A percentile compares a stretch with the other conserved stretches of the same genome.
Evolutionary conservation across 1,140 invertebrate species (phyloP).

Genomic region (Semibalanus balanoides): DNA sequence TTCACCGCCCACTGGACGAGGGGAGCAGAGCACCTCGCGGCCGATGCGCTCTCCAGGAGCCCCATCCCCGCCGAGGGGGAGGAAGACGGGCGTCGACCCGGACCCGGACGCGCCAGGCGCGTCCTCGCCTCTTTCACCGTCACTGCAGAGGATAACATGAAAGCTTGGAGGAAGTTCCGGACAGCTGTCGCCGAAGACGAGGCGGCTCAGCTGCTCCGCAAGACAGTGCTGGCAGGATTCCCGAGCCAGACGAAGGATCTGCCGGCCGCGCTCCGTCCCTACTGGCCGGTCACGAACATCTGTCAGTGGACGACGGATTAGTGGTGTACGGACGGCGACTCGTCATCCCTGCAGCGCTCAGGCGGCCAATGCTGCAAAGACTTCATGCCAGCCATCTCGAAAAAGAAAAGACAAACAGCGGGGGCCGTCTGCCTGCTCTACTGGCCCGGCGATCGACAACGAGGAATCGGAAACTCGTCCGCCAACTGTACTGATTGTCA

Average conservation of each 20-base stretch:
- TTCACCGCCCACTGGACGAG: conserved; percentile 14
- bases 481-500: not conserved
- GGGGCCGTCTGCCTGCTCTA: conserved; percentile 3
- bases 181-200: not conserved
- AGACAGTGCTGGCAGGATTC: conserved; percentile 7
- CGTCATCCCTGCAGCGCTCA: conserved; percentile 5
- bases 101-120: not conserved
- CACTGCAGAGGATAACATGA: not conserved
- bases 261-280: not conserved
- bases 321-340: conserved; percentile 8
- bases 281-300: conserved; percentile 6
- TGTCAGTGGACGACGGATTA: conserved; percentile 10
- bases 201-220: not conserved
- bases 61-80: conserved; percentile 7
- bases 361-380: conserved; percentile 3
- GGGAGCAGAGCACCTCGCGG: conserved; percentile 10
- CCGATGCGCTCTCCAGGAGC: conserved; percentile 12
- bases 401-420: not conserved
- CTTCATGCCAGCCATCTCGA: conserved; percentile 7
- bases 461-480: conserved; percentile 4
- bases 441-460: conserved; percentile 13
- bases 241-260: not conserved
- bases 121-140: not conserved
- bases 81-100: conserved; percentile 1
- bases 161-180: conserved; percentile 8